Evolutionary conservation across 2,888 invertebrate genomes (phyloP).

Genomic region (Pomacea canaliculata): DNA sequence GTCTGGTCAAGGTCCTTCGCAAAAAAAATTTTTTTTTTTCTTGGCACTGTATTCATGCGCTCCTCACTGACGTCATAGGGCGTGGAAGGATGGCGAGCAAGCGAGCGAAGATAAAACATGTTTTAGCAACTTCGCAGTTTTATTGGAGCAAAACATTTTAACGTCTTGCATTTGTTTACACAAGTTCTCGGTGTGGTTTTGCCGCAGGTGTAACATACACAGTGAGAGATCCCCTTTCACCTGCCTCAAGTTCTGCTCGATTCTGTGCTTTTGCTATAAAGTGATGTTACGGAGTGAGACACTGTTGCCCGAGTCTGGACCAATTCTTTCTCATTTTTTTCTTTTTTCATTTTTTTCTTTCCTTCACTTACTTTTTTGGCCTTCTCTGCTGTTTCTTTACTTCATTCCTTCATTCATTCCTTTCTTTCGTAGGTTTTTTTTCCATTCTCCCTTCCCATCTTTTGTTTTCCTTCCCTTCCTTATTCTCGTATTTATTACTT

Average conservation of each 20-base stretch:
- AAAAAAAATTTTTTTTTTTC: too few relatives aligned
- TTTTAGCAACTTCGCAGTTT: not conserved
- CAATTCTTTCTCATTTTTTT: not conserved
- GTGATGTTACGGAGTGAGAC: too few relatives aligned
- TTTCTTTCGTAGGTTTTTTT: not conserved
- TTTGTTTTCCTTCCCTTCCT: conserved; percentile 1
- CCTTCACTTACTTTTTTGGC: not conserved
- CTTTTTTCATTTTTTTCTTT: not conserved
- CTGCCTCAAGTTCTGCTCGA: too few relatives aligned
- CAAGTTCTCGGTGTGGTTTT: too few relatives aligned
- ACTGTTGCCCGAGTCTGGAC: not conserved
- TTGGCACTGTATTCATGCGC: too few relatives aligned
- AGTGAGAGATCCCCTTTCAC: too few relatives aligned
- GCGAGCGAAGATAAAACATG: not conserved
- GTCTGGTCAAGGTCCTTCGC: too few relatives aligned
- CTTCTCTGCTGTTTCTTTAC: conserved; percentile 7
- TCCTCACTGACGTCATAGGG: too few relatives aligned
- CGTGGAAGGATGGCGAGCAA: not conserved
- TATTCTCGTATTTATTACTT: not conserved
- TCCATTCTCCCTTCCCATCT: not conserved
- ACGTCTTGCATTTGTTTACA: not conserved
- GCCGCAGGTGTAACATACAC: too few relatives aligned
- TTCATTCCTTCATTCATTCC: conserved; percentile 6
- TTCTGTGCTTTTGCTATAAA: too few relatives aligned
- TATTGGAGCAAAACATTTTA: not conserved